These are phyloP conservation scores for Abramis brama DNA, from an alignment of 2,113 vertebrate species.

Conservation along the genomic window DNA sequence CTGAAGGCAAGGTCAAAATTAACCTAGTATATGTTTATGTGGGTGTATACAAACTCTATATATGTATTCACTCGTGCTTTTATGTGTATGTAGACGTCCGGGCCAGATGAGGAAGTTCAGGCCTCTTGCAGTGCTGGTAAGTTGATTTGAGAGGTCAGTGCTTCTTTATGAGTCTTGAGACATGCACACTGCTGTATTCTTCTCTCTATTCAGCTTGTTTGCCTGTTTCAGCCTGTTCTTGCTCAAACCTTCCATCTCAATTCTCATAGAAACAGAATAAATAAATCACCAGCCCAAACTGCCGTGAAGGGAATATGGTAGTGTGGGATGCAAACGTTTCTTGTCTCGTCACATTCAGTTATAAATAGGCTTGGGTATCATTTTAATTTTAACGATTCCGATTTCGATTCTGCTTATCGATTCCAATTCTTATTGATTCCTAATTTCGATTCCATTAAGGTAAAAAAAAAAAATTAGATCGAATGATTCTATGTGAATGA, in stretches of 20 bases:
- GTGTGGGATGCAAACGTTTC: neutral
- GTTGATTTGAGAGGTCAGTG: constrained; percentile 45
- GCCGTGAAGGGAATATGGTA: constrained; percentile 31
- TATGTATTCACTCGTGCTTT: neutral
- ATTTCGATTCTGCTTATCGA: too few species aligned
- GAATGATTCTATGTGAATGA: too few species aligned
- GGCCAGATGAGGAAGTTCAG: constrained; percentile 7
- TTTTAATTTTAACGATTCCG: too few species aligned
- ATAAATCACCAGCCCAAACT: constrained; percentile 50
- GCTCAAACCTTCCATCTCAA: constrained; percentile 23
- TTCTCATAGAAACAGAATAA: constrained; percentile 52
- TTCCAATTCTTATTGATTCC: too few species aligned
- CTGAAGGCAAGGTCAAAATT: constrained; percentile 9
- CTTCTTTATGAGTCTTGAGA: constrained; percentile 64
- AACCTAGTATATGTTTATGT: neutral
- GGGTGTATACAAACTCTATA: neutral
- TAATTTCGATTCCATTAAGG: too few species aligned
- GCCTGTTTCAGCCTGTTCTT: constrained; percentile 48
- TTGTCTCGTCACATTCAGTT: too few species aligned
- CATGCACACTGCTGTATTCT: constrained; percentile 48
- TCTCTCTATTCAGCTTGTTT: constrained; percentile 57
- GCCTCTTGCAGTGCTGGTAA: constrained; percentile 29
- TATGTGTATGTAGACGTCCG: neutral
- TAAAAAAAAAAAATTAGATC: too few species aligned
- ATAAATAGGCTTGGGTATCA: too few species aligned